Conservation (phyloP, 2,113 vertebrate genomes). For the Aegotheles bennettii region DNA sequence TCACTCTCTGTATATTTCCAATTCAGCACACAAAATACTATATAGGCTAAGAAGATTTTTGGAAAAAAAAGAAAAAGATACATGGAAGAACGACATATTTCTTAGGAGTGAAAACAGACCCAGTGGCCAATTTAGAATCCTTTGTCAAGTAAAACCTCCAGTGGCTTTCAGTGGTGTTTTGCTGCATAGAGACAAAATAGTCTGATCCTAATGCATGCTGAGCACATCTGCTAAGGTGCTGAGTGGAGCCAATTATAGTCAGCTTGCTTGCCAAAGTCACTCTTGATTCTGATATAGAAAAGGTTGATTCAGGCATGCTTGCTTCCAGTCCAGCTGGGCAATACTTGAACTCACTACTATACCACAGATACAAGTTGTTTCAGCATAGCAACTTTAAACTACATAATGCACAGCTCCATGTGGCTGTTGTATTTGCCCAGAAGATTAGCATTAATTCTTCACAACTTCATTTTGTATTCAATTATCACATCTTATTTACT, state of each 20-base stretch:
- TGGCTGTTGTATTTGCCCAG: neutral
- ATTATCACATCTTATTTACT: conserved; percentile 1
- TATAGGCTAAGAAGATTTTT: neutral
- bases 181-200: neutral
- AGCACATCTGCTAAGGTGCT: conserved; percentile 22
- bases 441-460: conserved; percentile 6
- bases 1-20: neutral
- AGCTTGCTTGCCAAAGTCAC: neutral
- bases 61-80: neutral
- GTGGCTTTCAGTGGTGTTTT: neutral
- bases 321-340: neutral
- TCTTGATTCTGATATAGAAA: neutral
- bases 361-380: neutral
- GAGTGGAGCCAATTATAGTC: neutral
- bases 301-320: neutral
- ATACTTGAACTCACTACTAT: neutral
- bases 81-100: neutral
- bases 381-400: neutral
- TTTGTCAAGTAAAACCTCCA: neutral
- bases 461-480: neutral
- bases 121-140: neutral
- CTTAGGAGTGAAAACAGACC: neutral
- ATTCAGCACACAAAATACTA: neutral
- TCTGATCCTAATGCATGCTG: neutral
- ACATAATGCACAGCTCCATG: neutral